These are phyloP conservation scores for Diadegma fenestrale DNA, from an alignment of 2,888 invertebrate species.

Conservation along the genomic window DNA sequence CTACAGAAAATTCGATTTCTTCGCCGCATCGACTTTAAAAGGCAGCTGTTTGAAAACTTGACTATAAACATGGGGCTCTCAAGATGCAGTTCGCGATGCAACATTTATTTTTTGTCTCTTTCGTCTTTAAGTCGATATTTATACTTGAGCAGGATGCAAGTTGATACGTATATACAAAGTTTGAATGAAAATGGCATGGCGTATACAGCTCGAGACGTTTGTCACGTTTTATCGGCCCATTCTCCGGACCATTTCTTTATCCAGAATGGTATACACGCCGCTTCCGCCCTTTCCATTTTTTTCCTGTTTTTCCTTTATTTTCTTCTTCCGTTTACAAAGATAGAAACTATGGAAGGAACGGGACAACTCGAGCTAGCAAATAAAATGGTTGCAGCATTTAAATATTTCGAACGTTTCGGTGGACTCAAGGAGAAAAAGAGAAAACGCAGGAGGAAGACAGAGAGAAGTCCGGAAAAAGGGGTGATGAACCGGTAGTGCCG, in stretches of 20 bases:
- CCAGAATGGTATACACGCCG: constrained; percentile 44
- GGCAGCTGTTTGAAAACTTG: background rate
- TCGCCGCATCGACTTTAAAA: background rate
- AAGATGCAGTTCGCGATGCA: background rate
- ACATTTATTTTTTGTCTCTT: background rate
- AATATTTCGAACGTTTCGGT: constrained; percentile 70
- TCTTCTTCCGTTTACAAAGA: constrained; percentile 1
- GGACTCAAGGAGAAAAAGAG: constrained; percentile 21
- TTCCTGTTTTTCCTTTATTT: background rate
- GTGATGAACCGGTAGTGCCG: constrained; percentile 68
- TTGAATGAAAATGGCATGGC: background rate
- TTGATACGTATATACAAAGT: constrained; percentile 14
- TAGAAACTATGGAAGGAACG: constrained; percentile 34
- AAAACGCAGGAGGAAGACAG: background rate
- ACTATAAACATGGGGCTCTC: background rate
- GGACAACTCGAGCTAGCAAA: constrained; percentile 38
- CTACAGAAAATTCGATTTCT: background rate
- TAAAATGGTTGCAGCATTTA: constrained; percentile 67
- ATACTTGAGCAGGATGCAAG: background rate
- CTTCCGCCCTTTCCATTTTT: background rate
- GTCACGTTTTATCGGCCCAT: constrained; percentile 67
- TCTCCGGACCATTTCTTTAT: constrained; percentile 61
- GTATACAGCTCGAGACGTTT: constrained; percentile 56
- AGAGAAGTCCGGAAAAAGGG: background rate
- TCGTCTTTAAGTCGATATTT: constrained; percentile 5